Evolutionary conservation across 2,888 invertebrate genomes (phyloP), one percentile per base, ranked within the genome.

Genomic region (Pseudolycoriella hygida): DNA sequence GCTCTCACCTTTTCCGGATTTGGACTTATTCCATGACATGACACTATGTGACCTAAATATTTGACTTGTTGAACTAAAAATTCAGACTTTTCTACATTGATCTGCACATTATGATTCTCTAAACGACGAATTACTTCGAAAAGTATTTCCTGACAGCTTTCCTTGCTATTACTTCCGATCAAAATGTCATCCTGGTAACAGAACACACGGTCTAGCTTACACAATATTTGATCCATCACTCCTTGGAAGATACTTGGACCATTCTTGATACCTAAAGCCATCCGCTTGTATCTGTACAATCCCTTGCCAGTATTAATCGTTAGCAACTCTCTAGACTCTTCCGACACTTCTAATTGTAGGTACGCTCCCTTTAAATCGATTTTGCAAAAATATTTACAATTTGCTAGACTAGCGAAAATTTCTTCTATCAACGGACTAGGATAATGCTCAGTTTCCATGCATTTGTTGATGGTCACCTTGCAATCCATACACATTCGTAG

Each of bases 111-210:
- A 25, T 20, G 20, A 12, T 44, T 20, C 3, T 20, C 4, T 15
- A 20, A 38, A 6, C 25, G 18, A 10, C 19, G n/a, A n/a, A n/a
- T n/a, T n/a, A n/a, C n/a, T n/a, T n/a, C n/a, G n/a, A n/a, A n/a
- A n/a, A n/a, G n/a, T n/a, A n/a, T n/a, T n/a, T n/a, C n/a, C n/a
- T n/a, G n/a, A n/a, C n/a, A n/a, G n/a, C n/a, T n/a, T n/a, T n/a
- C n/a, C n/a, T n/a, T n/a, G n/a, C n/a, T n/a, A n/a, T n/a, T n/a
- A n/a, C n/a, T n/a, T 20, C 46, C 45, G 2, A 50, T 48, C 1
- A 52, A 17, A 3, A 50, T 47, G 46, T 50, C 51, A 40, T 51
- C 50, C 17, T 48, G 42, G 40, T 49, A 51, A 10, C 46, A 46
- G 3, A 19, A 32, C 2, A 48, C 44, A 8, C 38, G 38, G 0